These are phyloP conservation scores for Sminthurides aquaticus DNA, from an alignment of 2,888 invertebrate genomes.

Conservation along the genomic window DNA sequence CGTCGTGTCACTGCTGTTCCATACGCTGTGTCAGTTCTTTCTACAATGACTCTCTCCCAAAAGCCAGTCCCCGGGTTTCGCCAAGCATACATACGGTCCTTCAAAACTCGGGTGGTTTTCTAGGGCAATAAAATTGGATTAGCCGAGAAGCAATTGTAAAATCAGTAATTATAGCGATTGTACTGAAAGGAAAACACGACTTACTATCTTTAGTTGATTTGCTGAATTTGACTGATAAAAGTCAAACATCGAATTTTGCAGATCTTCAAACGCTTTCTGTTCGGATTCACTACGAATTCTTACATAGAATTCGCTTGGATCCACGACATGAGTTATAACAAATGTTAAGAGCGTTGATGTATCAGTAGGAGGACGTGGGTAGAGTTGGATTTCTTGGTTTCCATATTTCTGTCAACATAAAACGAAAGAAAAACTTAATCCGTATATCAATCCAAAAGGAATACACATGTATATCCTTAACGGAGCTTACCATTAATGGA, in stretches of 20 bases:
- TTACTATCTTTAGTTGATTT: not conserved
- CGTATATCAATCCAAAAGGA: too few relatives aligned
- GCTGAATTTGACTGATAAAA: not conserved
- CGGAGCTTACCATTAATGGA: not conserved
- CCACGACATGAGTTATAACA: not conserved
- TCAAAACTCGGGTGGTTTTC: slow-evolving; percentile 12
- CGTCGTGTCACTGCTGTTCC: slow-evolving; percentile 6
- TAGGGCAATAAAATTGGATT: not conserved
- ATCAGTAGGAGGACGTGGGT: not conserved
- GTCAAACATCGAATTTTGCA: not conserved
- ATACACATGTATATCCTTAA: too few relatives aligned
- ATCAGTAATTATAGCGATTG: too few relatives aligned
- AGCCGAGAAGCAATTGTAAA: not conserved
- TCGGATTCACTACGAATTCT: not conserved
- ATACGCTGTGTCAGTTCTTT: slow-evolving; percentile 12
- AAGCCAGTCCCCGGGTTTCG: not conserved
- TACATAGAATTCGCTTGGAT: slow-evolving; percentile 15
- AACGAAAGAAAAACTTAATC: not conserved
- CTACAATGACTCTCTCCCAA: slow-evolving; percentile 16
- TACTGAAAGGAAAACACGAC: too few relatives aligned
- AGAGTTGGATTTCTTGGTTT: not conserved
- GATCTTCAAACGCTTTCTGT: not conserved
- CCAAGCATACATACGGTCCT: slow-evolving; percentile 15
- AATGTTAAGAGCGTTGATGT: not conserved
- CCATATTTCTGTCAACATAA: too few relatives aligned